Evolutionary conservation across 2,113 vertebrate species (phyloP).

Genomic region (Zeus faber): DNA sequence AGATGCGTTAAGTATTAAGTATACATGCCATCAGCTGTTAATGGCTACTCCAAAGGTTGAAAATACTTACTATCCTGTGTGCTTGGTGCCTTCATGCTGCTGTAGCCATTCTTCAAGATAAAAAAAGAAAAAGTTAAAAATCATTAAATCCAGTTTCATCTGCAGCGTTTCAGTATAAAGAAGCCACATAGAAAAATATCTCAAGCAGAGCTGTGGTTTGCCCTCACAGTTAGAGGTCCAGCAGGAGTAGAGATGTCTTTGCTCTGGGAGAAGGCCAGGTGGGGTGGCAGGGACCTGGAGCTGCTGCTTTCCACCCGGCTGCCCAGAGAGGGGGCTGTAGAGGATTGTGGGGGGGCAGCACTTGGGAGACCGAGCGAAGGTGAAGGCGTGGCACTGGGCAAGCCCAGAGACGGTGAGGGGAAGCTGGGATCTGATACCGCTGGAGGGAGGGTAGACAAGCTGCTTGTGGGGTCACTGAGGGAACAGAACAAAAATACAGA

Average conservation of each 20-base stretch:
- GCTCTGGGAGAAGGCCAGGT: constrained; percentile 61
- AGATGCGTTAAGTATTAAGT: too few relatives aligned
- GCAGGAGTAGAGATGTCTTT: constrained; percentile 56
- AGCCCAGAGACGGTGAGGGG: constrained; percentile 68
- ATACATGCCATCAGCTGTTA: too few relatives aligned
- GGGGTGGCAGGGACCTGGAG: constrained; percentile 54
- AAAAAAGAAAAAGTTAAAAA: constrained; percentile 14
- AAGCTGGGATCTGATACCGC: constrained; percentile 65
- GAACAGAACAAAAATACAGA: not conserved
- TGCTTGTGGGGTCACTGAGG: constrained; percentile 68
- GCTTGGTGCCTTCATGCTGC: constrained; percentile 77
- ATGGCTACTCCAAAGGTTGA: too few relatives aligned
- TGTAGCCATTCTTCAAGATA: constrained; percentile 84
- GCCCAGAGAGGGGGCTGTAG: constrained; percentile 40
- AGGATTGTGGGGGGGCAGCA: constrained; percentile 41
- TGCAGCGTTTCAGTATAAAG: not conserved
- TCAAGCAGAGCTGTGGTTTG: not conserved
- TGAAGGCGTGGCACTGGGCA: constrained; percentile 62
- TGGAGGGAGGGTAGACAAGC: constrained; percentile 52
- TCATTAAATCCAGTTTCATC: too few relatives aligned
- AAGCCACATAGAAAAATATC: not conserved
- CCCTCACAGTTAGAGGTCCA: constrained; percentile 57
- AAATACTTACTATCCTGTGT: constrained; percentile 84
- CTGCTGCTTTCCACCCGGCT: constrained; percentile 53
- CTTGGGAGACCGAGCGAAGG: constrained; percentile 63